phyloP scores from a whole-genome alignment of 2,888 invertebrate species.

The Hesperia comma region DNA sequence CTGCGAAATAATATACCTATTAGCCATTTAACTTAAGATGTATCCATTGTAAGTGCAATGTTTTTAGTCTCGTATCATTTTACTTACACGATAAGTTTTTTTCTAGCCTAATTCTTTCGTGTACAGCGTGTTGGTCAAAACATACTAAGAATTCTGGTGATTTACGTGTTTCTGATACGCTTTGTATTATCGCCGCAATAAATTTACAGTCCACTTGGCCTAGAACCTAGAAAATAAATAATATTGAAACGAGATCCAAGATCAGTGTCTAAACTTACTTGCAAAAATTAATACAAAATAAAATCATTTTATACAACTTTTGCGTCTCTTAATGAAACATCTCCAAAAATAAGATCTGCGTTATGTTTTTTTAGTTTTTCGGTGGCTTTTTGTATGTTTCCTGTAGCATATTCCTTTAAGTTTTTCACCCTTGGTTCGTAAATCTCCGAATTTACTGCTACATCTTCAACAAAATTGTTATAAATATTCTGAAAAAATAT shows the following conservation, averaged over 20 bases:
- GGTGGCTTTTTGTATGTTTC: conserved; percentile 59
- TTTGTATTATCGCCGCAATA: conserved; percentile 80
- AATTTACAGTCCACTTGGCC: conserved; percentile 91
- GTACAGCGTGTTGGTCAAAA: conserved; percentile 95
- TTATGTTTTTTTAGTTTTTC: conserved; percentile 57
- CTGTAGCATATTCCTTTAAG: conserved; percentile 53
- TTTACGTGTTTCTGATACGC: conserved; percentile 54
- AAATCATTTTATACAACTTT: conserved; percentile 51
- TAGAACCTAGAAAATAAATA: conserved; percentile 79
- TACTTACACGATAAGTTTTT: conserved; percentile 83
- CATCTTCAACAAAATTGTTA: conserved; percentile 70
- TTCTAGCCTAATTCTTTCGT: conserved; percentile 92
- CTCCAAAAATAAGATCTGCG: conserved; percentile 63
- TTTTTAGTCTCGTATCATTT: not conserved
- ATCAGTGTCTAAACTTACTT: not conserved
- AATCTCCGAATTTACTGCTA: conserved; percentile 75
- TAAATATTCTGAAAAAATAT: conserved; percentile 61
- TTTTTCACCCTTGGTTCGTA: conserved; percentile 62
- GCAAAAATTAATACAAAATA: not conserved
- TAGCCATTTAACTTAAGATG: not conserved
- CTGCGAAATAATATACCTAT: conserved; percentile 59
- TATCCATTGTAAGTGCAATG: not conserved
- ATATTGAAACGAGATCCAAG: not conserved
- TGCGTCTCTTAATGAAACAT: conserved; percentile 56
- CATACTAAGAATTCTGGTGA: conserved; percentile 82